Evolutionary conservation across 2,797 vertebrate genomes (phyloP).

Genomic region (Cuculus canorus): DNA sequence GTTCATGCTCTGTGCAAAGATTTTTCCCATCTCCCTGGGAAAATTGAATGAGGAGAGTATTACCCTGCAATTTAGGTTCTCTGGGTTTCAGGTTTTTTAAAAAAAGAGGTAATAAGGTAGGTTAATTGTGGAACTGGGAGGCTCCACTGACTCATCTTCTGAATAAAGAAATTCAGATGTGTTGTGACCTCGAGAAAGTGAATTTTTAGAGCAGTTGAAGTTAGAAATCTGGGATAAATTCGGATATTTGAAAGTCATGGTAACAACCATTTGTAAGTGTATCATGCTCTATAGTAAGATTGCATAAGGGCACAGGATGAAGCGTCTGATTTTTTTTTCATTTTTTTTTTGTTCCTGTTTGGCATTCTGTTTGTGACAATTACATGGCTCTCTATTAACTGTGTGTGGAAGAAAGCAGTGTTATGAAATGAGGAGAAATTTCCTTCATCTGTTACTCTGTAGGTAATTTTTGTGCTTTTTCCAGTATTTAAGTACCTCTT

Average conservation of each 20-base stretch:
- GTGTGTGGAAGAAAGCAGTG: slow-evolving; percentile 66
- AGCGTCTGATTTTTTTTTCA: slow-evolving; percentile 49
- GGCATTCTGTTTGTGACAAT: slow-evolving; percentile 73
- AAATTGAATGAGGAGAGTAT: background rate
- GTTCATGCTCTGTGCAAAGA: background rate
- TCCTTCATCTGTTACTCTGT: slow-evolving; percentile 68
- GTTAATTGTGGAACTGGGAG: slow-evolving; percentile 59
- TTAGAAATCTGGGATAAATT: slow-evolving; percentile 70
- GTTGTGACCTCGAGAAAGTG: slow-evolving; percentile 66
- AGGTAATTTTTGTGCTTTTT: slow-evolving; percentile 78
- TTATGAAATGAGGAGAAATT: slow-evolving; percentile 68
- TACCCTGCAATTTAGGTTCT: slow-evolving; percentile 26
- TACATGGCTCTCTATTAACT: slow-evolving; percentile 75
- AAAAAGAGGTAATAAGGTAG: slow-evolving; percentile 44
- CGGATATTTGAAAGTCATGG: slow-evolving; percentile 65
- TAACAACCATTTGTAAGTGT: slow-evolving; percentile 53
- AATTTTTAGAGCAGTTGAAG: slow-evolving; percentile 68
- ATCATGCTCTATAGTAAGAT: slow-evolving; percentile 68
- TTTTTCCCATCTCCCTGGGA: slow-evolving; percentile 6
- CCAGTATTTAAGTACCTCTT: slow-evolving; percentile 76
- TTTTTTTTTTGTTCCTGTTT: slow-evolving; percentile 46
- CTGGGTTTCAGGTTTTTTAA: background rate
- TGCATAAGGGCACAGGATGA: slow-evolving; percentile 63
- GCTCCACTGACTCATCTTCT: slow-evolving; percentile 56
- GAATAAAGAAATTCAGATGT: slow-evolving; percentile 53